Evolutionary conservation across 2,113 vertebrate genomes (phyloP).

Genomic region (Triplophysa rosa): DNA sequence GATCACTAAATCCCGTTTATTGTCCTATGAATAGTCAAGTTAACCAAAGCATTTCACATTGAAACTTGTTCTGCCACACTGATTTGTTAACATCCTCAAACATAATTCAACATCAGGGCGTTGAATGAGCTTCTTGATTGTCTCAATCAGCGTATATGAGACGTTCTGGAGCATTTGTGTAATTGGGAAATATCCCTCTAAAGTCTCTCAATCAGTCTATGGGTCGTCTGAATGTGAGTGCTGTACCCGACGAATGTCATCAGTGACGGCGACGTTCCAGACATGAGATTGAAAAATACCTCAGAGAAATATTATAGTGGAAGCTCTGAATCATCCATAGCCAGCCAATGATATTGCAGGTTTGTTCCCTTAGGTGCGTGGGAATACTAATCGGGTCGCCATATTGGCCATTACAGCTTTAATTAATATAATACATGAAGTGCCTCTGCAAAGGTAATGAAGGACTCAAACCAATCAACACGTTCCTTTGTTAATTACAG

Average conservation of each 20-base stretch:
- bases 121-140: slow-evolving; percentile 10
- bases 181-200: slow-evolving; percentile 45
- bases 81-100: slow-evolving; percentile 1
- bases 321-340: slow-evolving; percentile 10
- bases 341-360: slow-evolving; percentile 34
- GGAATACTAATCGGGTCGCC: slow-evolving; percentile 50
- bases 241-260: neutral
- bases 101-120: slow-evolving; percentile 39
- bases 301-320: slow-evolving; percentile 31
- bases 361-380: slow-evolving; percentile 41
- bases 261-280: slow-evolving; percentile 26
- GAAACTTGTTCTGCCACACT: neutral
- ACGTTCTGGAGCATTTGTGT: slow-evolving; percentile 29
- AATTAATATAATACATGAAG: slow-evolving; percentile 56
- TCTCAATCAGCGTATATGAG: slow-evolving; percentile 31
- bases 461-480: slow-evolving; percentile 68
- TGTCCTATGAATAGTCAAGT: slow-evolving; percentile 9
- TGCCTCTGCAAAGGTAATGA: slow-evolving; percentile 56
- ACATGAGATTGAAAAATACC: neutral
- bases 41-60: neutral
- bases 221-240: neutral
- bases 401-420: slow-evolving; percentile 51
- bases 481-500: slow-evolving; percentile 80
- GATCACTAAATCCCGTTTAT: slow-evolving; percentile 15
- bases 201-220: slow-evolving; percentile 29